These are phyloP conservation scores for Odocoileus hemionus DNA, from an alignment of 2,113 vertebrate genomes.

Conservation along the genomic window DNA sequence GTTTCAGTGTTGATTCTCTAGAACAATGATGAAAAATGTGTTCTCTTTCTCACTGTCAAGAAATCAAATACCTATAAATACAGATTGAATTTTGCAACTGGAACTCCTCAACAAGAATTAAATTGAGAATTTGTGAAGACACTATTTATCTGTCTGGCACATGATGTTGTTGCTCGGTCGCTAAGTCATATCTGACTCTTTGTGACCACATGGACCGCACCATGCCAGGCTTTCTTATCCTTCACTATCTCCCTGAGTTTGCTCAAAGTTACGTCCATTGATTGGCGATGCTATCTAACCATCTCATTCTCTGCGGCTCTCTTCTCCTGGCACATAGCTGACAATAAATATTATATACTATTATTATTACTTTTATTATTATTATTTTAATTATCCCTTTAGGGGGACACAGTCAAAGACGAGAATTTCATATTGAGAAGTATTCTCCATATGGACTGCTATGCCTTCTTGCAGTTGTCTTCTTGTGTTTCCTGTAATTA, in stretches of 20 bases:
- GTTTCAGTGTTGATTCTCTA: background rate
- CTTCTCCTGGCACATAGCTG: background rate
- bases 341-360: background rate
- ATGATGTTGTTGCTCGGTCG: background rate
- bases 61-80: background rate
- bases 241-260: background rate
- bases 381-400: background rate
- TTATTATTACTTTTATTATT: background rate
- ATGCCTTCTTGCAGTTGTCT: background rate
- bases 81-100: background rate
- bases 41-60: background rate
- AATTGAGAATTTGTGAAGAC: background rate
- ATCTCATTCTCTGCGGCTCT: accelerated
- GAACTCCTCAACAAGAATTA: background rate
- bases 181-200: background rate
- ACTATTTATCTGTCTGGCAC: background rate
- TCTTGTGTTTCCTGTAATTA: background rate
- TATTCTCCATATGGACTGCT: background rate
- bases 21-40: background rate
- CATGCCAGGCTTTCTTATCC: background rate
- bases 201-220: background rate
- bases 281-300: background rate
- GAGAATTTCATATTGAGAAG: background rate
- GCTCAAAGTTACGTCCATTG: background rate
- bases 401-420: background rate